Evolutionary conservation across 2,113 vertebrate genomes (phyloP).

Genomic region (Maccullochella peelii): DNA sequence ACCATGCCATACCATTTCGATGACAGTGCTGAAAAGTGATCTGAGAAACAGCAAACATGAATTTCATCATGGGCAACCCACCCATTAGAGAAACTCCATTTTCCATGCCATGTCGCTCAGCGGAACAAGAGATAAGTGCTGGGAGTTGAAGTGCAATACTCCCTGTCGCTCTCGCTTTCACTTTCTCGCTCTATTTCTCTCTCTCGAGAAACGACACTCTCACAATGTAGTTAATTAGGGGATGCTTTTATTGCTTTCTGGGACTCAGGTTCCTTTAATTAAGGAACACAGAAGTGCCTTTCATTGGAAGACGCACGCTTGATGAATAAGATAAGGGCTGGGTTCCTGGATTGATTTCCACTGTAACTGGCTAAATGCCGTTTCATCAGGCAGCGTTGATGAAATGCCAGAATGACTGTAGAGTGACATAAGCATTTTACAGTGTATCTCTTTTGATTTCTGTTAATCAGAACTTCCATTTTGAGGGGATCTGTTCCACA

Average conservation of each 20-base stretch:
- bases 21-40: conserved; percentile 60
- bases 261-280: conserved; percentile 83
- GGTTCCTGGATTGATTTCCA: conserved; percentile 48
- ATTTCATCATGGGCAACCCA: conserved; percentile 55
- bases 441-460: conserved; percentile 26
- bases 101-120: conserved; percentile 57
- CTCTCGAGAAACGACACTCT: conserved; percentile 71
- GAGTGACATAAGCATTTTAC: conserved; percentile 6
- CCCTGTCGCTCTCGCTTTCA: conserved; percentile 31
- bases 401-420: conserved; percentile 26
- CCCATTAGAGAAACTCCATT: conserved; percentile 73
- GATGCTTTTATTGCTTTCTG: conserved; percentile 84
- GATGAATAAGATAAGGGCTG: conserved; percentile 73
- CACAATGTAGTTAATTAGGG: conserved; percentile 84
- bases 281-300: conserved; percentile 80
- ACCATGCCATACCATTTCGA: not conserved
- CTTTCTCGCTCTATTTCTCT: conserved; percentile 42
- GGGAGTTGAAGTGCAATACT: conserved; percentile 69
- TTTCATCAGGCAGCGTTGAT: conserved; percentile 42
- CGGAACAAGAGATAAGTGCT: conserved; percentile 76
- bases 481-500: not conserved
- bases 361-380: conserved; percentile 37
- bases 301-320: conserved; percentile 62
- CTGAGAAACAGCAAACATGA: conserved; percentile 69
- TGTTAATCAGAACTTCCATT: conserved; percentile 39